phyloP scores from a whole-genome alignment of 2,797 vertebrate genomes.

The Taenioides sp. region DNA sequence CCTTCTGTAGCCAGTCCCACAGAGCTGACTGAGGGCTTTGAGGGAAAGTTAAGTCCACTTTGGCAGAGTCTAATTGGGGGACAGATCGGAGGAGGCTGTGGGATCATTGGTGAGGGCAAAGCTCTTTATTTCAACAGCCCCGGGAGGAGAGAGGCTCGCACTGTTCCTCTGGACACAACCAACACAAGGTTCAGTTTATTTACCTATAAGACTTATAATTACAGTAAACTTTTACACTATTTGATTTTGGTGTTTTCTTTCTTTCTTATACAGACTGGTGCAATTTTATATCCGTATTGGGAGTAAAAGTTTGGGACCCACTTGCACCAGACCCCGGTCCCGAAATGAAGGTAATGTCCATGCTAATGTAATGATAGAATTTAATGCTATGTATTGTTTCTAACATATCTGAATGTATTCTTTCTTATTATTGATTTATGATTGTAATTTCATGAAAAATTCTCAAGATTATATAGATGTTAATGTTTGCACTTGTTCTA shows the following conservation, averaged over 20 bases:
- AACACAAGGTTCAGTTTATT: constrained; percentile 83
- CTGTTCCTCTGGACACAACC: constrained; percentile 91
- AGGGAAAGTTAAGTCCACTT: constrained; percentile 93
- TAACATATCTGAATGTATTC: too few relatives aligned
- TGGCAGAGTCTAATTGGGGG: constrained; percentile 94
- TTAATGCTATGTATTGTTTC: not conserved
- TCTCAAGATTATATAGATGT: not conserved
- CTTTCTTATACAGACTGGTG: constrained; percentile 78
- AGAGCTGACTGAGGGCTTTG: constrained; percentile 95
- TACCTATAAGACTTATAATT: not conserved
- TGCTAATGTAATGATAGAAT: not conserved
- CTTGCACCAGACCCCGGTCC: constrained; percentile 88
- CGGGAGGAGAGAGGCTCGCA: constrained; percentile 90
- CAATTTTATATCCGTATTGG: constrained; percentile 97
- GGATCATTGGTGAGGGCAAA: constrained; percentile 89
- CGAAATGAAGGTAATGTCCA: constrained; percentile 91
- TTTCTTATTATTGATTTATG: not conserved
- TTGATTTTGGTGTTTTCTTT: not conserved
- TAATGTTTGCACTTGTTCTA: constrained; percentile 44
- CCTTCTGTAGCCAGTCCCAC: constrained; percentile 85
- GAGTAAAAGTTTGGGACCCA: constrained; percentile 88
- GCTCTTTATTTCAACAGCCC: constrained; percentile 92
- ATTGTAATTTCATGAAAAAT: too few relatives aligned
- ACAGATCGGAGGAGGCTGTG: constrained; percentile 89
- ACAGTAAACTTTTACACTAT: not conserved